phyloP scores from a whole-genome alignment of 2,113 vertebrate species.

The Ceuthmochares aereus region DNA sequence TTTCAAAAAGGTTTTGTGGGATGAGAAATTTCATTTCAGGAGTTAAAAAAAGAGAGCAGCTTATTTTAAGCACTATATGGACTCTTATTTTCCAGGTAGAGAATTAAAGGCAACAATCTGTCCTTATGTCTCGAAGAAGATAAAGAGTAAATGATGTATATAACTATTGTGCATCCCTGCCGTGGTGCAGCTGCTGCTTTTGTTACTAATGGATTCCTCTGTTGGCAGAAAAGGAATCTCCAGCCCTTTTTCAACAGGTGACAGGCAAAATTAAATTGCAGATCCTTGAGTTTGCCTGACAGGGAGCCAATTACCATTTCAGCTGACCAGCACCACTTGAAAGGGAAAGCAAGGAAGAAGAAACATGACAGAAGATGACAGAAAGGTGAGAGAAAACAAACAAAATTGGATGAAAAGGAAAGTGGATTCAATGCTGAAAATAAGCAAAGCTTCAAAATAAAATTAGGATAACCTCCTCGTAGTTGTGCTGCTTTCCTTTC shows the following conservation, averaged over 20 bases:
- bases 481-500: not conserved
- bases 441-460: not conserved
- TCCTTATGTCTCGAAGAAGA: not conserved
- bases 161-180: not conserved
- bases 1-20: not conserved
- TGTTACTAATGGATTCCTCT: constrained; percentile 7
- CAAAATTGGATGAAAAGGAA: not conserved
- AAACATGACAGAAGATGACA: not conserved
- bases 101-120: constrained; percentile 1
- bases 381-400: not conserved
- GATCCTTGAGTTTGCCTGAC: not conserved
- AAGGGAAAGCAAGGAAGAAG: not conserved
- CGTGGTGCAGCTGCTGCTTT: not conserved
- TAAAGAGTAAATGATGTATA: constrained; percentile 14
- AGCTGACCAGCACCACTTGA: not conserved
- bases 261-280: constrained; percentile 35
- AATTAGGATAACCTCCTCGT: not conserved
- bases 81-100: not conserved
- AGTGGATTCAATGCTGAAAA: not conserved
- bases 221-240: constrained; percentile 10
- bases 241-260: constrained; percentile 44
- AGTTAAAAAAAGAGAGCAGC: not conserved
- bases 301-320: not conserved
- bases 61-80: not conserved
- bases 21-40: not conserved